Evolutionary conservation across 1,140 invertebrate species (phyloP).

Genomic region (Dendrolimus kikuchii): DNA sequence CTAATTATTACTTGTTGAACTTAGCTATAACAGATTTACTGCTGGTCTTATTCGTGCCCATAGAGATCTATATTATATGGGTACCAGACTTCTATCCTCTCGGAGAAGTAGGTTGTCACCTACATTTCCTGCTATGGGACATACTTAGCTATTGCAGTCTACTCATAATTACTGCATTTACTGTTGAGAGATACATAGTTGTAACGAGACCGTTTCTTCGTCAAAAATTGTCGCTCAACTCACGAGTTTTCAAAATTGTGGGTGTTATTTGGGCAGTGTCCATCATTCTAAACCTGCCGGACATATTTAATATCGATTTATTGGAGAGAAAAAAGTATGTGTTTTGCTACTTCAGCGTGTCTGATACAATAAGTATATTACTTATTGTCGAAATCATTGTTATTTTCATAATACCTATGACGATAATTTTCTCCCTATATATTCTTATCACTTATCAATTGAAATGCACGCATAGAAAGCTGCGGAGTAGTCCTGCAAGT

Average conservation of each 20-base stretch:
- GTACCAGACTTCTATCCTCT: constrained; percentile 88
- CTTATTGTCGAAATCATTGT: constrained; percentile 86
- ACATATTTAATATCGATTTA: constrained; percentile 80
- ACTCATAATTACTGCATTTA: constrained; percentile 87
- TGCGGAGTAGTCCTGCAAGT: constrained; percentile 34
- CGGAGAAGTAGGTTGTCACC: constrained; percentile 87
- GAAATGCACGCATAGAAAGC: constrained; percentile 74
- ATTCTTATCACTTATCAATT: constrained; percentile 85
- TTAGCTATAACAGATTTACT: constrained; percentile 93
- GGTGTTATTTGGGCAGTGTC: constrained; percentile 81
- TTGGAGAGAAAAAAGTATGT: constrained; percentile 63
- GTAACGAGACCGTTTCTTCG: constrained; percentile 82
- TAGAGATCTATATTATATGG: constrained; percentile 91
- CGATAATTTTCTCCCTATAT: constrained; percentile 86
- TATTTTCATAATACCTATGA: constrained; percentile 89
- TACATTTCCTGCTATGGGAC: constrained; percentile 88
- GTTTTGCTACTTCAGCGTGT: constrained; percentile 69
- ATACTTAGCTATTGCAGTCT: constrained; percentile 94
- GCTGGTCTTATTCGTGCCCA: constrained; percentile 82
- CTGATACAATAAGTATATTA: constrained; percentile 73
- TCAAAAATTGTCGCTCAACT: constrained; percentile 86
- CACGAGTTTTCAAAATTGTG: constrained; percentile 82
- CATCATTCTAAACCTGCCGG: constrained; percentile 83
- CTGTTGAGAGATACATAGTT: constrained; percentile 84
- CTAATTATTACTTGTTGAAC: constrained; percentile 94